Conservation (phyloP, 2,113 vertebrate species). For the Saguinus midas region DNA sequence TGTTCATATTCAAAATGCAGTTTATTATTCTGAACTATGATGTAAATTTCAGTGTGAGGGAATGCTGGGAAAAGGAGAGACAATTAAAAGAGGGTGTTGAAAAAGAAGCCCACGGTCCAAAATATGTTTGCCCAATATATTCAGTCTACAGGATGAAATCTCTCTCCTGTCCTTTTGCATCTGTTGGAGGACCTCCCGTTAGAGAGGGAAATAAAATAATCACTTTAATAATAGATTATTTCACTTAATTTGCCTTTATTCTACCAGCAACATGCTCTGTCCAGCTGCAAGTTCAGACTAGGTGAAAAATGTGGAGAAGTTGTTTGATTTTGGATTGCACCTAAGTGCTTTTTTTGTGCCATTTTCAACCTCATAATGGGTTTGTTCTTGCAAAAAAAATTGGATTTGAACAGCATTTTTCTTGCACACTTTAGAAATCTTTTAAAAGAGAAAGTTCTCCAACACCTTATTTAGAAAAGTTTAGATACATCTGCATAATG, state of each 20-base stretch:
- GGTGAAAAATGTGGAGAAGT: neutral
- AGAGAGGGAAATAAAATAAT: conserved; percentile 72
- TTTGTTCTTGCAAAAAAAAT: conserved; percentile 70
- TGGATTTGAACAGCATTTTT: conserved; percentile 65
- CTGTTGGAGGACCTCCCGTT: conserved; percentile 28
- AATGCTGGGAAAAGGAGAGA: neutral
- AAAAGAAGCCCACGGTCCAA: neutral
- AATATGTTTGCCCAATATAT: neutral
- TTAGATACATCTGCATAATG: conserved; percentile 34
- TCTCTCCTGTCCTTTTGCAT: conserved; percentile 13
- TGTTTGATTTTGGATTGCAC: conserved; percentile 60
- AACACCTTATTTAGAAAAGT: conserved; percentile 56
- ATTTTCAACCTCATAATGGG: conserved; percentile 60
- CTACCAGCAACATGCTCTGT: conserved; percentile 58
- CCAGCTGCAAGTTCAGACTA: conserved; percentile 50
- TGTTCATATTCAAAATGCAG: conserved; percentile 43
- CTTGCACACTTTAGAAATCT: conserved; percentile 52
- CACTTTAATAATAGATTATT: conserved; percentile 75
- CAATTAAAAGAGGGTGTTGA: neutral
- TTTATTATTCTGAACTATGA: conserved; percentile 21
- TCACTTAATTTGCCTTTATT: conserved; percentile 68
- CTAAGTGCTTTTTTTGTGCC: conserved; percentile 66
- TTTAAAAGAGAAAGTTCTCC: conserved; percentile 68
- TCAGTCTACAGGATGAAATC: neutral
- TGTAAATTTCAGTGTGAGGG: neutral